phyloP scores from a whole-genome alignment of 2,888 invertebrate species.

The Metallyticus violacea region DNA sequence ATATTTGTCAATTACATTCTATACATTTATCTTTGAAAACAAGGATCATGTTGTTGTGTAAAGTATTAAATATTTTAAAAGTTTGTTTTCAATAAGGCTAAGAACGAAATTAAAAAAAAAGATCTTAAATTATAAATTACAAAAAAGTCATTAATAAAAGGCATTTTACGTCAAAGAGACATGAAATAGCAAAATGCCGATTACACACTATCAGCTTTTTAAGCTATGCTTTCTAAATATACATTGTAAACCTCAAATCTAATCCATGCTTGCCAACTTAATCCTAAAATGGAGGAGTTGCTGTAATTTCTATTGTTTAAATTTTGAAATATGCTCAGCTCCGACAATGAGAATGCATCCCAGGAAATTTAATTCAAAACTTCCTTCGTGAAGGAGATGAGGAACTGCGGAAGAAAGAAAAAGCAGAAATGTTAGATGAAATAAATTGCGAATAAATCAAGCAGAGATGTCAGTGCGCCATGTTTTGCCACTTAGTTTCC shows the following conservation, averaged over 20 bases:
- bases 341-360: background rate
- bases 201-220: background rate
- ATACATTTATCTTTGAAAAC: too few species aligned
- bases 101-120: too few species aligned
- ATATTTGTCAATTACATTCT: too few species aligned
- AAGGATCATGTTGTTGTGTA: too few species aligned
- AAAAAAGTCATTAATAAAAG: too few species aligned
- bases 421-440: background rate
- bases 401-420: background rate
- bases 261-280: background rate
- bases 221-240: background rate
- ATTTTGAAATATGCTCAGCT: background rate
- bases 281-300: background rate
- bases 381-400: background rate
- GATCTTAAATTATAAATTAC: too few species aligned
- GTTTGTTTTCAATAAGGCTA: too few species aligned
- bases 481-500: background rate
- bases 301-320: background rate
- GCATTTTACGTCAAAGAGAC: too few species aligned
- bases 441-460: constrained; percentile 5
- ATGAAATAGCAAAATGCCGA: too few species aligned
- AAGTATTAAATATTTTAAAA: too few species aligned
- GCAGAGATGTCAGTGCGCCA: background rate
- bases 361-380: background rate
- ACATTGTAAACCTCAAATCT: background rate